Conservation (phyloP, 37 sponge, comb jelly and placozoan species). For the Oopsacas minuta region DNA sequence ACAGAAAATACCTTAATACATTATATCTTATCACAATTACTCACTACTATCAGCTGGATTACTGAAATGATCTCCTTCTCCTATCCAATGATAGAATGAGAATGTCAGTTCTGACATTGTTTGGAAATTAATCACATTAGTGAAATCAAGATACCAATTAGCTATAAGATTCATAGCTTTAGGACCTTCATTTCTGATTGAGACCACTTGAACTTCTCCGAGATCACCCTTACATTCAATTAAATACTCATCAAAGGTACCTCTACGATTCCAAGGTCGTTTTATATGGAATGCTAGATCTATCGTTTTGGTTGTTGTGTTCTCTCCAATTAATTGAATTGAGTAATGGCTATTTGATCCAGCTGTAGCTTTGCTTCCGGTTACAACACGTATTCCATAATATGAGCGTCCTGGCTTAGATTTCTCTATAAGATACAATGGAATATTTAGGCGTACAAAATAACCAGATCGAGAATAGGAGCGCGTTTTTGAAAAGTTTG, state of each 20-base stretch:
- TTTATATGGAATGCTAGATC: not conserved
- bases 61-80: not conserved
- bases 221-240: not conserved
- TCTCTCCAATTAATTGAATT: not conserved
- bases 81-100: not conserved
- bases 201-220: not conserved
- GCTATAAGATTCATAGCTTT: not conserved
- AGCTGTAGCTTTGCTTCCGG: not conserved
- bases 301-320: not conserved
- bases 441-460: no score
- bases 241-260: not conserved
- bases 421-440: not conserved
- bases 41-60: not conserved
- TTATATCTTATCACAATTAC: no score
- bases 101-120: not conserved
- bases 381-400: not conserved
- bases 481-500: no score
- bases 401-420: not conserved
- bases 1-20: no score
- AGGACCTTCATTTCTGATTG: not conserved
- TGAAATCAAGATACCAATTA: not conserved
- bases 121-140: not conserved
- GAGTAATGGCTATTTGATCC: not conserved
- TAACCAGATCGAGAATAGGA: no score
- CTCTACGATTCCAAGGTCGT: not conserved